phyloP scores from a whole-genome alignment of 2,888 invertebrate genomes.

The Lasius fuliginosus region DNA sequence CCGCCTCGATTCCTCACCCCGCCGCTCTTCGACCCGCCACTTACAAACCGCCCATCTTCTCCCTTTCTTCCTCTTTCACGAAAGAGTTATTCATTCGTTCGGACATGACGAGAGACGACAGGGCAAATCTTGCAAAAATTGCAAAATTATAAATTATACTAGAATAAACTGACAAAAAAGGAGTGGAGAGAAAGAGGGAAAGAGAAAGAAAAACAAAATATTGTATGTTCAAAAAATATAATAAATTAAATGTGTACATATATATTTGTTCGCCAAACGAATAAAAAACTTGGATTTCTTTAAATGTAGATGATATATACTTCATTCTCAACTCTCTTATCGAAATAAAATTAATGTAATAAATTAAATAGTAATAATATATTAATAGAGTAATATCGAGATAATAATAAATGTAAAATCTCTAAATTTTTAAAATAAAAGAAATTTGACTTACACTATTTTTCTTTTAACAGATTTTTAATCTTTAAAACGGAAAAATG shows the following conservation, averaged over 20 bases:
- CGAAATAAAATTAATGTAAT: background rate
- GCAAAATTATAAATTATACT: conserved; percentile 50
- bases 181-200: no score
- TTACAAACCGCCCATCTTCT: conserved; percentile 62
- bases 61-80: conserved; percentile 13
- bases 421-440: background rate
- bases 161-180: background rate
- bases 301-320: background rate
- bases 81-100: conserved; percentile 51
- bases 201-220: background rate
- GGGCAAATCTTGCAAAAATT: conserved; percentile 35
- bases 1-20: conserved; percentile 68
- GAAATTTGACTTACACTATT: background rate
- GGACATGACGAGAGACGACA: conserved; percentile 40
- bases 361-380: no score
- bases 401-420: background rate
- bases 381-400: background rate
- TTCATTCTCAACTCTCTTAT: background rate
- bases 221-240: background rate
- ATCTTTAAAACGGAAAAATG: background rate
- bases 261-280: background rate
- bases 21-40: conserved; percentile 58
- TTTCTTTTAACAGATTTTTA: background rate
- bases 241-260: background rate
- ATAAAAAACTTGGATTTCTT: no score